Evolutionary conservation across 2,797 vertebrate genomes (phyloP).

Genomic region (Poecilia wingei): DNA sequence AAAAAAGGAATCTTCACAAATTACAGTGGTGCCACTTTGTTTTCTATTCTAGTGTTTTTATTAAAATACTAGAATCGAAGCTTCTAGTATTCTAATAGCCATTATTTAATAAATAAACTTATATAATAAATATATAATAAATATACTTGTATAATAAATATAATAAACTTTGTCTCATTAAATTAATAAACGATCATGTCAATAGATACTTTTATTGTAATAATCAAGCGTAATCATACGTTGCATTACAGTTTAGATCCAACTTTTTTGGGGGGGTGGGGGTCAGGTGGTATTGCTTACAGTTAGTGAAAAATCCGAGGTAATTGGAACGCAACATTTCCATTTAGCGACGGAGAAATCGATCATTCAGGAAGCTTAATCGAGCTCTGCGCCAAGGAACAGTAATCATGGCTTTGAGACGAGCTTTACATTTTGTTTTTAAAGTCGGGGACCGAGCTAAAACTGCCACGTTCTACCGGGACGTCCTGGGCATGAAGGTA

Average conservation of each 20-base stretch:
- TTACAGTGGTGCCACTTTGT: neutral
- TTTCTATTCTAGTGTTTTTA: too few species aligned
- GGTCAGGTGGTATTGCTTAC: neutral
- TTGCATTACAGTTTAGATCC: neutral
- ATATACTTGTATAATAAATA: too few species aligned
- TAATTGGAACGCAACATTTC: neutral
- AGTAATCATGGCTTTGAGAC: constrained; percentile 72
- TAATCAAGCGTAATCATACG: neutral
- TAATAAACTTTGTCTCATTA: neutral
- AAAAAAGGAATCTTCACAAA: neutral
- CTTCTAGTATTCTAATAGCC: neutral
- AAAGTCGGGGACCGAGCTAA: constrained; percentile 90
- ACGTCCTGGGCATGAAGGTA: constrained; percentile 94
- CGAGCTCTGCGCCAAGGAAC: neutral
- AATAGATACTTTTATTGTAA: neutral
- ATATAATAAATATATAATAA: too few species aligned
- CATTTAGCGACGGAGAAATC: constrained; percentile 45
- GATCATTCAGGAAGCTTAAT: constrained; percentile 53
- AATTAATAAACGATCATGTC: neutral
- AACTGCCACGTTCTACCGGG: constrained; percentile 87
- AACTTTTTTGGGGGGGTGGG: neutral
- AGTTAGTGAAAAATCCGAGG: neutral
- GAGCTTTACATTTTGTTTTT: constrained; percentile 93
- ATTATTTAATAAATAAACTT: too few species aligned
- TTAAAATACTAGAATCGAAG: neutral